Percentiles rank a stretch among this genome's conserved stretches.
These are phyloP conservation scores for Hylia prasina DNA, from an alignment of 2,113 vertebrate genomes.

Conservation along the genomic window DNA sequence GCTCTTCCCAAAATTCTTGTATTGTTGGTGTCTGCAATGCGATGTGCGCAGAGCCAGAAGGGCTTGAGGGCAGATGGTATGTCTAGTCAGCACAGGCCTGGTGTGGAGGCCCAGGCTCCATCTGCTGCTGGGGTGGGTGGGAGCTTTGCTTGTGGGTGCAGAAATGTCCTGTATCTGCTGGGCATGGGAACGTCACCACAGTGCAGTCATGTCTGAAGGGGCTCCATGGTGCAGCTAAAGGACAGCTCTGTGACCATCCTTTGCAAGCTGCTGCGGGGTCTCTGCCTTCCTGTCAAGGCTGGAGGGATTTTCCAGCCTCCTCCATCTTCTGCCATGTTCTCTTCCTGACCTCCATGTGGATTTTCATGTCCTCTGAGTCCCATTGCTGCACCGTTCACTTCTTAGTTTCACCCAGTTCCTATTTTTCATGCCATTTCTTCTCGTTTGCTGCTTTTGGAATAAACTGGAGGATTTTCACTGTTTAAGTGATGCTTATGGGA, in stretches of 20 bases:
- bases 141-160: fast-evolving
- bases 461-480: not conserved
- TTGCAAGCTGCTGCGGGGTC: not conserved
- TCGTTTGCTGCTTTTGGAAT: not conserved
- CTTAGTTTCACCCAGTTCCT: not conserved
- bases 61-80: fast-evolving
- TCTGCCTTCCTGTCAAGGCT: not conserved
- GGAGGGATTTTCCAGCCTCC: not conserved
- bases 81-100: not conserved
- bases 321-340: not conserved
- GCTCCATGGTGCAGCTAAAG: not conserved
- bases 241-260: not conserved
- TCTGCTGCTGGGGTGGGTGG: not conserved
- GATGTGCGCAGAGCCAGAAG: fast-evolving
- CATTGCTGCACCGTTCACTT: not conserved
- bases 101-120: not conserved
- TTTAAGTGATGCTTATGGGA: not conserved
- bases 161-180: fast-evolving
- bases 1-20: not conserved
- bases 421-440: not conserved
- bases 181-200: fast-evolving
- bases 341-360: not conserved
- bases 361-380: not conserved
- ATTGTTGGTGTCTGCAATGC: fast-evolving
- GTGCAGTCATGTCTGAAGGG: not conserved